Percentiles rank a stretch among this genome's conserved stretches.
These are phyloP conservation scores for Galeruca laticollis DNA, from an alignment of 2,888 invertebrate species.

Conservation along the genomic window DNA sequence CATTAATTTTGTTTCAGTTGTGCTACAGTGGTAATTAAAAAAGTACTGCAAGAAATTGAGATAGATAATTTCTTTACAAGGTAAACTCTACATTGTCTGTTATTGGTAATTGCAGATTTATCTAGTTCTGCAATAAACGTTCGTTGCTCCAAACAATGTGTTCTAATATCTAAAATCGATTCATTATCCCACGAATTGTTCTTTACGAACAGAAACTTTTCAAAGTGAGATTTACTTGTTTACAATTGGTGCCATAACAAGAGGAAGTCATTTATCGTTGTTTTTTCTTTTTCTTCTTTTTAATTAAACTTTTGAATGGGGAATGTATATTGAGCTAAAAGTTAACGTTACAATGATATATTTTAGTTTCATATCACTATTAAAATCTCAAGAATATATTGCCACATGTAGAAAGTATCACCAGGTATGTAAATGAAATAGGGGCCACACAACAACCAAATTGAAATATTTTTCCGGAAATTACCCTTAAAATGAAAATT, in stretches of 20 bases:
- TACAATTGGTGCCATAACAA: neutral
- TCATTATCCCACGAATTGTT: neutral
- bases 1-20: conserved; percentile 6
- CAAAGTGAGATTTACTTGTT: neutral
- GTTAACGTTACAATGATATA: too few relatives aligned
- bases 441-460: too few relatives aligned
- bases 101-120: neutral
- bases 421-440: too few relatives aligned
- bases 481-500: too few relatives aligned
- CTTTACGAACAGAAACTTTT: neutral
- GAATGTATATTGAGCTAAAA: too few relatives aligned
- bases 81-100: neutral
- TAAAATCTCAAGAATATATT: too few relatives aligned
- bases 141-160: neutral
- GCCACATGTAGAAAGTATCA: too few relatives aligned
- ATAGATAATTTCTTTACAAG: neutral
- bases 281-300: too few relatives aligned
- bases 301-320: neutral
- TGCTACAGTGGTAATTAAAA: neutral
- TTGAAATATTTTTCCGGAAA: too few relatives aligned
- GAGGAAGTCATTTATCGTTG: neutral
- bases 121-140: neutral
- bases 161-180: neutral
- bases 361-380: too few relatives aligned
- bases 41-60: neutral